phyloP scores from a whole-genome alignment of 2,113 vertebrate species.

The Rhineura floridana region DNA sequence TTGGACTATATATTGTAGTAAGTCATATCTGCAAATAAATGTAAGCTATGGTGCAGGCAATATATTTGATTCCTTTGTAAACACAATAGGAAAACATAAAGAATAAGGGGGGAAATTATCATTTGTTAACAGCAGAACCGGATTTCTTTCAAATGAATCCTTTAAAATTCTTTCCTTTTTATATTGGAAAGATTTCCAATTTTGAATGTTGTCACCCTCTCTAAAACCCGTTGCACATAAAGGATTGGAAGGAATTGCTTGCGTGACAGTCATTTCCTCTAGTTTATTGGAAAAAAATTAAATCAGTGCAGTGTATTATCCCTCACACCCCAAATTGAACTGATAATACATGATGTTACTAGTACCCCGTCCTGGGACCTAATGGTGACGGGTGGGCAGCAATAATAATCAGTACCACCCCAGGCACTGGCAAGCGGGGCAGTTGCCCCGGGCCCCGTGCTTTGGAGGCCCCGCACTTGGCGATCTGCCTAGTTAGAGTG shows the following conservation, averaged over 20 bases:
- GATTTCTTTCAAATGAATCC: neutral
- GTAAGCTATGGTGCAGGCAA: neutral
- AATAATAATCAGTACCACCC: too few species aligned
- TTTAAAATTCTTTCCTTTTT: neutral
- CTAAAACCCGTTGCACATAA: neutral
- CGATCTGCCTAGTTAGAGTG: too few species aligned
- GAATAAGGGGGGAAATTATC: neutral
- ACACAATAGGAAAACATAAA: neutral
- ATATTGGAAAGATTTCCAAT: neutral
- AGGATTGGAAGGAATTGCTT: neutral
- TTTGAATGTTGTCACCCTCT: neutral
- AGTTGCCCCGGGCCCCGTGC: too few species aligned
- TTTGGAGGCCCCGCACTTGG: too few species aligned
- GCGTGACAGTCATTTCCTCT: neutral
- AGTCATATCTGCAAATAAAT: neutral
- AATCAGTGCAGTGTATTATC: neutral
- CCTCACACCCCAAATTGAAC: neutral
- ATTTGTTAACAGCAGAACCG: neutral
- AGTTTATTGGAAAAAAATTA: neutral
- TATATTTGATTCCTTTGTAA: conserved; percentile 7
- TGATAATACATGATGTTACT: neutral
- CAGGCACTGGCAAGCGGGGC: too few species aligned
- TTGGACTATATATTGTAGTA: neutral
- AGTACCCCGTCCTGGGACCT: too few species aligned
- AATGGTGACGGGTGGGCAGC: too few species aligned